A percentile compares a stretch with the other conserved stretches of the same genome.
These are phyloP conservation scores for Agonopterix subpropinquella DNA, from an alignment of 2,888 invertebrate species.

Conservation along the genomic window DNA sequence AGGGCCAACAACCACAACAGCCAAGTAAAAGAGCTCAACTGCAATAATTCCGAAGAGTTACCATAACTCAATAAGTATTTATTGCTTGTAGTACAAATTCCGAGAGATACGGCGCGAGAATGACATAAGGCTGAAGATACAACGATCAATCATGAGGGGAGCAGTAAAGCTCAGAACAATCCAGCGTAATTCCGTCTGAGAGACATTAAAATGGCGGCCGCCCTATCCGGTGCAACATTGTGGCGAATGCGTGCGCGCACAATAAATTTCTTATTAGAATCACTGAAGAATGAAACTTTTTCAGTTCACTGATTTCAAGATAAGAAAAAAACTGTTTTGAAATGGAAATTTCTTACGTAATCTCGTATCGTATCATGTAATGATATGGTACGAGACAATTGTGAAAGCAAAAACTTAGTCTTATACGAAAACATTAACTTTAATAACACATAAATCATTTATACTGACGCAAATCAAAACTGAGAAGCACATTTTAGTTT, in stretches of 20 bases:
- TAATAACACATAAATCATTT: conserved; percentile 67
- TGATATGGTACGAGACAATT: too few species aligned
- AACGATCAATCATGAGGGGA: conserved; percentile 71
- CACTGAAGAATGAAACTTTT: conserved; percentile 20
- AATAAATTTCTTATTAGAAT: conserved; percentile 46
- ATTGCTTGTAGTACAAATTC: conserved; percentile 66
- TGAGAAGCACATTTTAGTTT: conserved; percentile 51
- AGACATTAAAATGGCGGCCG: conserved; percentile 73
- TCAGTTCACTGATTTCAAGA: neutral
- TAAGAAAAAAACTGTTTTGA: neutral
- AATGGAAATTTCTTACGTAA: neutral
- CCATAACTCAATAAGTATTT: conserved; percentile 67
- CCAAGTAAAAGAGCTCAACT: conserved; percentile 16
- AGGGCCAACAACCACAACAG: conserved; percentile 1
- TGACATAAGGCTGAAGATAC: conserved; percentile 72
- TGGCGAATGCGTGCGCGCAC: conserved; percentile 38
- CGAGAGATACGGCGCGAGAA: conserved; percentile 65
- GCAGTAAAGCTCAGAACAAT: conserved; percentile 74
- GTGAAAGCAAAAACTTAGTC: neutral
- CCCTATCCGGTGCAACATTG: conserved; percentile 75
- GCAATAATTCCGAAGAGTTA: conserved; percentile 51
- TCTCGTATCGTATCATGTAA: too few species aligned
- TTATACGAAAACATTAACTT: conserved; percentile 29
- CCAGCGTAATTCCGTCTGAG: conserved; percentile 74
- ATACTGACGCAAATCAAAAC: conserved; percentile 61